Evolutionary conservation across 2,797 vertebrate species (phyloP), one percentile per base, ranked within the genome.

Genomic region (Typhlichthys eigenmanni): DNA sequence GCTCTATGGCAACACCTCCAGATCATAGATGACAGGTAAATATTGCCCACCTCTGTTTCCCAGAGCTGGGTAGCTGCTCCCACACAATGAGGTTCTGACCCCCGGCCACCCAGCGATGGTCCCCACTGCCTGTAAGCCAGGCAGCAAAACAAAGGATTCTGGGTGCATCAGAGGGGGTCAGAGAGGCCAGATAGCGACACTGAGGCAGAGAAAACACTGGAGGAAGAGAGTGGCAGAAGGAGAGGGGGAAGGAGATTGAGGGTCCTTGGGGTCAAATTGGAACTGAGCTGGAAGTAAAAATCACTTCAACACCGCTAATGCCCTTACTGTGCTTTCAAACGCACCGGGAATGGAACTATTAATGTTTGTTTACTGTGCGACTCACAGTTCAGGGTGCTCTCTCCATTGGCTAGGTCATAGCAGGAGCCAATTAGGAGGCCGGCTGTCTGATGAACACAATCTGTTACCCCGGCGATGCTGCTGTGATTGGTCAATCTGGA

Each of bases 401-500:
- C 90, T 76, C 92, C 94, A n/a, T 85, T 91, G 2, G 85, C 86
- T 65, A 94, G 84, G 80, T 95, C 93, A 48, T 92, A 94, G 84
- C 92, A 91, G 49, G 93, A 93, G 80, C 87, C 86, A 87, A 93
- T 91, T 77, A 95, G 83, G 72, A 94, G 75, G 47, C 93, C 90
- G 34, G 87, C 85, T 52, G 90, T 89, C 80, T 94, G 92, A 85
- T 88, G 90, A 60, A 92, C 86, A 73, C 92, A 93, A 81, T 95
- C 94, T 71, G 92, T 93, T 82, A 94, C 89, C 51, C 93, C 93
- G 0, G 90, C 77, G 78, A 87, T 74, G 66, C 83, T 91, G 83
- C 89, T 91, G 90, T 94, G 94, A 92, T 95, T 94, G 90, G 91
- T 87, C 85, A 95, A 73, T 60, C 83, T 91, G 80, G 90, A 92